phyloP scores from a whole-genome alignment of 2,113 vertebrate genomes.

The Leuciscus idus region DNA sequence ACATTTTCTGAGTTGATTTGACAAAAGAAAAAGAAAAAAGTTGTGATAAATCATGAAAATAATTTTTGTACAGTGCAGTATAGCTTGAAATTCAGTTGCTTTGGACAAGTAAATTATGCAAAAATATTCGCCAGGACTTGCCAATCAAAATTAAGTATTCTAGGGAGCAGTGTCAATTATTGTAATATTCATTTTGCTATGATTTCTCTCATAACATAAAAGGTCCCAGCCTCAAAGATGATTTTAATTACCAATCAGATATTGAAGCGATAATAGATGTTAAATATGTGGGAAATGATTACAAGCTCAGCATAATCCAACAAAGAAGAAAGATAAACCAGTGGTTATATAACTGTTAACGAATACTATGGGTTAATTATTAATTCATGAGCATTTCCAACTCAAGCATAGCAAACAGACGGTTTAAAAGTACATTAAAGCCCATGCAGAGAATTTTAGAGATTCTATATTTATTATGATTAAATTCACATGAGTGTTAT shows the following conservation, averaged over 20 bases:
- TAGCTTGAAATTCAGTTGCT: background rate
- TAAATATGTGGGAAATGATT: background rate
- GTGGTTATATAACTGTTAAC: background rate
- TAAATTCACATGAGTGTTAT: background rate
- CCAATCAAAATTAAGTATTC: too few species aligned
- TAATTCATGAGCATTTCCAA: conserved; percentile 3
- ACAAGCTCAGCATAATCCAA: background rate
- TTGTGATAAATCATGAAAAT: too few species aligned
- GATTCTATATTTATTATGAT: background rate
- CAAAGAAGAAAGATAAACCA: background rate
- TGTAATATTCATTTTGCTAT: too few species aligned
- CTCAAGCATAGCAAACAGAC: background rate
- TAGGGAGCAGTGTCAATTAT: too few species aligned
- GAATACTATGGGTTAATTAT: conserved; percentile 12
- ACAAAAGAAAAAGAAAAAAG: too few species aligned
- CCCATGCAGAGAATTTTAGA: background rate
- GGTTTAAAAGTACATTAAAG: background rate
- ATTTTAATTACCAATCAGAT: background rate
- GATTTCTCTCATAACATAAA: background rate
- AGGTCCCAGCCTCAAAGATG: background rate
- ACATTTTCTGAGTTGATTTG: too few species aligned
- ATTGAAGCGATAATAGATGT: background rate
- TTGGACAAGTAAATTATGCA: background rate
- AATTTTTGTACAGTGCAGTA: too few species aligned
- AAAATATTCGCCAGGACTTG: background rate